A percentile compares a stretch with the other conserved stretches of the same genome.
Evolutionary conservation across 2,888 invertebrate species (phyloP).

Genomic region (Trissolcus brochymenae): DNA sequence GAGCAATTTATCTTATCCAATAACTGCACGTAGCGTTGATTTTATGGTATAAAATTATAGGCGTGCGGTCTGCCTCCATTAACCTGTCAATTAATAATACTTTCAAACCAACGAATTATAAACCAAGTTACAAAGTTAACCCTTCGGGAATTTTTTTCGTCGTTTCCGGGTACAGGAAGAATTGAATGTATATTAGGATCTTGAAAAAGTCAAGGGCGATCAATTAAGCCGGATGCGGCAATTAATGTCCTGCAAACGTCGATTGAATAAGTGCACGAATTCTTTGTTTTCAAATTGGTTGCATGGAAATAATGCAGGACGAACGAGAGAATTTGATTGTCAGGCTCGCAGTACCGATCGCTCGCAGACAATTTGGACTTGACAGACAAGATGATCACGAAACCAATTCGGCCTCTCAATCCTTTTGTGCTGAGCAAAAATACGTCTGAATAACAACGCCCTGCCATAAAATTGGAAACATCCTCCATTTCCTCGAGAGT

Average conservation of each 20-base stretch:
- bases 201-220: conserved; percentile 67
- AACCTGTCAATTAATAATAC: conserved; percentile 2
- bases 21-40: too few species aligned
- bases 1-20: too few species aligned
- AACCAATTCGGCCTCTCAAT: too few species aligned
- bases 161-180: conserved; percentile 25
- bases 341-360: too few species aligned
- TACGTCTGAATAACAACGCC: not conserved
- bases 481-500: conserved; percentile 31
- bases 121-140: conserved; percentile 4
- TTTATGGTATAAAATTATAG: too few species aligned
- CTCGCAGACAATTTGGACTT: too few species aligned
- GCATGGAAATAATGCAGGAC: conserved; percentile 7
- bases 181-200: conserved; percentile 65
- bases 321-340: not conserved
- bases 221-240: conserved; percentile 72
- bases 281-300: conserved; percentile 50
- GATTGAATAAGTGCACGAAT: conserved; percentile 56
- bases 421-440: too few species aligned
- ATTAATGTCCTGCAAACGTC: conserved; percentile 68
- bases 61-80: not conserved
- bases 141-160: not conserved
- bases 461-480: conserved; percentile 25
- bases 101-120: conserved; percentile 4
- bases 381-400: too few species aligned